Base-by-base conservation (phyloP, 2,113 vertebrate genomes). In the Larimichthys polyactis region DNA sequence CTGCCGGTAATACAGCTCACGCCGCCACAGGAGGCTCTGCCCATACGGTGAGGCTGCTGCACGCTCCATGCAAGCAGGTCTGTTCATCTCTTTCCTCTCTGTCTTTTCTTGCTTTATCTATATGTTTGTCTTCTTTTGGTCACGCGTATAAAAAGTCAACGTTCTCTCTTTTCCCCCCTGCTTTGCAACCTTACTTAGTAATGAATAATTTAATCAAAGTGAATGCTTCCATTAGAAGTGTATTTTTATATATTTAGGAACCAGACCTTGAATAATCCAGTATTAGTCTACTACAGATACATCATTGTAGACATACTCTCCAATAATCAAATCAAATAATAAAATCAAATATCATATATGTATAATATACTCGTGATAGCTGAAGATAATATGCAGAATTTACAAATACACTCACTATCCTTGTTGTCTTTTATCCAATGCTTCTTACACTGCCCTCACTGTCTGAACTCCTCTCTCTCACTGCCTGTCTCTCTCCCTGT, bases 21-120 rank as follows among this genome's bases (percentile, higher is more conserved):
- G 91, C 92, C 87, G 96, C 88, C 82, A 65, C 94, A 0, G 95
- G 96, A 90, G 94, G 95, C n/a, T 95, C 96, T 64, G 90, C 91
- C 80, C 93, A 96, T 93, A 94, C 97, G 90, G 97, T 97, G 91
- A 97, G 96, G 93, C 71, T 86, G 75, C 77, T 87, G 74, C 92
- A 93, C 74, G 81, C 92, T 78, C 90, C 94, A 87, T 96, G 95
- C 94, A 95, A 95, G 91, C 95, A 95, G 95, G 95, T 96, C 94
- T 84, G 94, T 94, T 85, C 87, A 84, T 87, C 89, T 89, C 87
- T 92, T 83, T 77, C 90, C 91, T 83, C 62, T 86, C 81, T 82
- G 88, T 91, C 89, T 84, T 69, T 75, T 88, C 86, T 81, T 86
- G 52, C 81, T 78, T 79, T 72, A 76, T 62, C 12, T 72, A 46